Percentiles rank a stretch among this genome's conserved stretches.
phyloP scores from a whole-genome alignment of 2,888 invertebrate species.

The Germaria angustata region DNA sequence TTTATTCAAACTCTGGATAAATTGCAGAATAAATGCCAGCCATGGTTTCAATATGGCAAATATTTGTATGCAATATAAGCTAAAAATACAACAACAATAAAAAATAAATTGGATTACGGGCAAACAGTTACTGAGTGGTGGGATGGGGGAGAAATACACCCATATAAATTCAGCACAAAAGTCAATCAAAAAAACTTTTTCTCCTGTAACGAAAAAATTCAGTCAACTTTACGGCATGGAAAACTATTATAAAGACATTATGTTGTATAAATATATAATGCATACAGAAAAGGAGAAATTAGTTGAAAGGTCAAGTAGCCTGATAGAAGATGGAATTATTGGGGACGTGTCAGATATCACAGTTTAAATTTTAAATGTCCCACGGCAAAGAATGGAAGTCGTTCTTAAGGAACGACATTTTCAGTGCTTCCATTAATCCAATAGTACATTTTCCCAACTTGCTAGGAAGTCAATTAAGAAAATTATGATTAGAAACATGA shows the following conservation, averaged over 20 bases:
- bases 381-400: no score
- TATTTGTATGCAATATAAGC: slow-evolving; percentile 49
- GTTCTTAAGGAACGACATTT: no score
- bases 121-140: neutral
- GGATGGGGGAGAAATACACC: neutral
- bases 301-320: slow-evolving; percentile 27
- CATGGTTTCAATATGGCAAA: slow-evolving; percentile 44
- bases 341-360: no score
- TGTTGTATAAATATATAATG: no score
- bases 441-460: no score
- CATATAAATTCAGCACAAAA: neutral
- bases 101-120: slow-evolving; percentile 46
- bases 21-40: slow-evolving; percentile 56
- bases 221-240: slow-evolving; percentile 3
- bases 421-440: no score
- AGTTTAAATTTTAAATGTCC: no score
- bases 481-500: no score
- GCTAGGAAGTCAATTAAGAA: no score
- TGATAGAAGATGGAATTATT: no score
- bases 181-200: slow-evolving; percentile 30
- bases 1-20: slow-evolving; percentile 46
- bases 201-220: neutral
- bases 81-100: slow-evolving; percentile 3
- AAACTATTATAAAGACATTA: slow-evolving; percentile 7
- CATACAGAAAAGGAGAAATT: neutral